Base-by-base conservation (phyloP, 1,140 invertebrate genomes). In the Bactericera cockerelli region DNA sequence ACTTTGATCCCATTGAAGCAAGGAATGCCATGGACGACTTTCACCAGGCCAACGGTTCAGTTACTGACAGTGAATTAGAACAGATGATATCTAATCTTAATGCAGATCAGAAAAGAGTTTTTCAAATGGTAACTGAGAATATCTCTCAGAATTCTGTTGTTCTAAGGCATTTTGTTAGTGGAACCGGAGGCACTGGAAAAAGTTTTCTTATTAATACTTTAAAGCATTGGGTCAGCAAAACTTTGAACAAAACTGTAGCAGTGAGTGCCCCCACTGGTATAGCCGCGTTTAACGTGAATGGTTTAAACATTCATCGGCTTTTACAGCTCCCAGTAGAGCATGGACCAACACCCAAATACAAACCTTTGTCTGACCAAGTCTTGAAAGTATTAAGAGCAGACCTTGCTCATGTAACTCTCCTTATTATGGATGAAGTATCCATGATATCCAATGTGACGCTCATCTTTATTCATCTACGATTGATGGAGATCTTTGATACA, bases 391-490 rank as follows among this genome's bases (percentile, higher is more conserved):
- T 68, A n/a, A 36, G 67, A 39, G 59, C 63, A 53, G 56, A 62
- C 26, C 53, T 68, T 11, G 26, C 63, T 61, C 62, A 69, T 31
- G 63, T 67, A 53, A 62, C 68, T 55, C 61, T 70, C 39, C 65
- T 70, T 36, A 67, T 69, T 24, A 69, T 70, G 26, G 66, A 68
- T 60, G 66, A 70, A 63, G 60, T 69, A 39, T 68, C 67, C 14
- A 70, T 70, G 70, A 60, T 70, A 60, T 69, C 68, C 36, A 70
- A 69, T 59, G 22, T 70, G 8, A 64, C 61, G 19, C 57, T 65
- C 16, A 53, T 59, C 28, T 64, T 63, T 31, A 65, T 65, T 19
- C 38, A 62, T 55, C 19, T 56, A 16, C 49, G 64, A 54, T 33
- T 65, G 33, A 21, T 21, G 25, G 60, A 65, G 59, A 64, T 64